Base-by-base conservation (phyloP, 2,113 vertebrate species). In the Hiodon tergisus region DNA sequence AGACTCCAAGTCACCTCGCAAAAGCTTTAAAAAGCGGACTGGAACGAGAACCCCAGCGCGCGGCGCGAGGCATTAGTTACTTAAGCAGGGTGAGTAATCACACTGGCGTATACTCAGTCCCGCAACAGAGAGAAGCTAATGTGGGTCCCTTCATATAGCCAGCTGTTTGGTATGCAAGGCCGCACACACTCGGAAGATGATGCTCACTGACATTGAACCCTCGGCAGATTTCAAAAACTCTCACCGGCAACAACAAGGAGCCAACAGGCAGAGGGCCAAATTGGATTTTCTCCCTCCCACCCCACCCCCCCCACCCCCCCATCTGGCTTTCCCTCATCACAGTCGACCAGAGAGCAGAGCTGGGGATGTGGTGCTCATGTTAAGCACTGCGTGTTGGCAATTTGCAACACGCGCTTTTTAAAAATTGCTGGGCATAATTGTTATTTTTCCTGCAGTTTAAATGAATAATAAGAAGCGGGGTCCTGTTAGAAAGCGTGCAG, bases 171-270 rank as follows among this genome's bases (percentile, higher is more conserved):
- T 71, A 58, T 48, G 70, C 57, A 31, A 71, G 3, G 47, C 70
- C 46, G 55, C 13, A 17, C 55, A 7, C 65, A 11, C 57, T 50
- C 31, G 1, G 46, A 71, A 31, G 47, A 71, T 59, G 57, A 31
- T 59, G 70, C 70, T 7, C 6, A 47, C 55, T 71, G 69, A 71
- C 69, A 71, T 59, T 14, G 69, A 71, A 59, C 69, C 69, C 69
- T 60, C 69, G 31, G 69, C 69, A 71, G 69, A 71, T 71, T 71
- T 71, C 69, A 59, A 71, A 31, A 59, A 71, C 69, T 59, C 69
- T 71, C 69, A 71, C 16, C 55, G 58, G 54, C 54, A 70, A n/a
- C 53, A 1, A 31, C 5, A 3, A 71, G 2, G 16, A 52, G 69
- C 69, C 69, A 71, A 52, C 55, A n/a, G 69, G 69, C 55, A 47